A percentile compares a stretch with the other conserved stretches of the same genome.
phyloP scores from a whole-genome alignment of 2,888 invertebrate genomes.

The Eupithecia insigniata region DNA sequence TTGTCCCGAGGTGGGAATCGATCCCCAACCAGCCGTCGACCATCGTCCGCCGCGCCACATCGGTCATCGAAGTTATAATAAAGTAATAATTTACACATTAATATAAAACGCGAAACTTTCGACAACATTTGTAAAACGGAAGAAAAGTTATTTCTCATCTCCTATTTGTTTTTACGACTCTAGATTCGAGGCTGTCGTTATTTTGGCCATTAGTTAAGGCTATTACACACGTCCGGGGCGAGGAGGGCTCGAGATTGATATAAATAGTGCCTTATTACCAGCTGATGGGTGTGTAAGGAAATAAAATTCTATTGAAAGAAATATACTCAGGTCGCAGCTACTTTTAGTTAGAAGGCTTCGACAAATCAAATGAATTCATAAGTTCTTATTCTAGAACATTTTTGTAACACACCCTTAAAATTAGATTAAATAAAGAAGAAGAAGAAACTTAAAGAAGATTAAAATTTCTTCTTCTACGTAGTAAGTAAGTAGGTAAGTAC shows the following conservation, averaged over 20 bases:
- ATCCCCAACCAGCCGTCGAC: no score
- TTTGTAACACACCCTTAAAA: no score
- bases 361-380: not conserved
- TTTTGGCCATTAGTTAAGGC: conserved; percentile 64
- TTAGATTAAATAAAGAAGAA: no score
- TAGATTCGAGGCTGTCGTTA: conserved; percentile 55
- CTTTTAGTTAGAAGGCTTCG: not conserved
- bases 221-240: conserved; percentile 68
- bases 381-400: not conserved
- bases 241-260: conserved; percentile 71
- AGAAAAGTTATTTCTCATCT: conserved; percentile 5
- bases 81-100: no score
- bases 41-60: no score
- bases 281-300: conserved; percentile 53
- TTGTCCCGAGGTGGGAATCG: no score
- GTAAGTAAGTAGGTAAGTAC: no score
- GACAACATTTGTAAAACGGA: not conserved
- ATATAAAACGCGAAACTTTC: not conserved
- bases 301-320: conserved; percentile 48
- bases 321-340: not conserved
- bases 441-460: no score
- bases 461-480: no score
- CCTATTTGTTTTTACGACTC: conserved; percentile 30
- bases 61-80: not conserved
- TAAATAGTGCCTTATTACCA: conserved; percentile 73